phyloP scores from a whole-genome alignment of 1,140 invertebrate genomes.

The Drosophila ercepeae region DNA sequence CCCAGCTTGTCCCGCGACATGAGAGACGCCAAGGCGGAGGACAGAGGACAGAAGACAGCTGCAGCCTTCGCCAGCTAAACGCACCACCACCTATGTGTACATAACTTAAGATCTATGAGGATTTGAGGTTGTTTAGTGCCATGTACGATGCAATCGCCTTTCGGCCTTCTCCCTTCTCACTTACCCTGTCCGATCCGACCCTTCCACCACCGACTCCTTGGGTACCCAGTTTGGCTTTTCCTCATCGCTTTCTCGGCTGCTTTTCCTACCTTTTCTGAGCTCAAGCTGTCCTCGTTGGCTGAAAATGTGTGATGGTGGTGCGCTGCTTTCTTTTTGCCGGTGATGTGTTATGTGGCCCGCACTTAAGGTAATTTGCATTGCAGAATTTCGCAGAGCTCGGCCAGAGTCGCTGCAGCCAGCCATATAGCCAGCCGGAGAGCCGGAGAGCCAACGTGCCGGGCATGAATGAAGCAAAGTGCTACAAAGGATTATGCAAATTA shows the following conservation, averaged over 20 bases:
- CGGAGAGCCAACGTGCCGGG: conserved; percentile 61
- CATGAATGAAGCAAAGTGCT: conserved; percentile 82
- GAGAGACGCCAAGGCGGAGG: conserved; percentile 23
- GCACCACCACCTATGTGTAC: conserved; percentile 45
- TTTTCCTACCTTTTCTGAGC: conserved; percentile 16
- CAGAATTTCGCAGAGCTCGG: conserved; percentile 74
- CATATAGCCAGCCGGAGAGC: neutral
- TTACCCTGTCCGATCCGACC: conserved; percentile 14
- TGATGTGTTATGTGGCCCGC: conserved; percentile 78
- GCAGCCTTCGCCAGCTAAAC: conserved; percentile 47
- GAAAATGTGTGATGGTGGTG: conserved; percentile 5
- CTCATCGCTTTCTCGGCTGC: conserved; percentile 20
- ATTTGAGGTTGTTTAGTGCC: conserved; percentile 80
- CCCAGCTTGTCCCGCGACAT: conserved; percentile 65
- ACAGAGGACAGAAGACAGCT: conserved; percentile 55
- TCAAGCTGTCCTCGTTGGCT: conserved; percentile 19
- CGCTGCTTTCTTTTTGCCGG: conserved; percentile 50
- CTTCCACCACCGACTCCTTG: neutral
- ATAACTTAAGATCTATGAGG: conserved; percentile 81
- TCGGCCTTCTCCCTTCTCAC: conserved; percentile 6
- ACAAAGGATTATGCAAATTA: conserved; percentile 83
- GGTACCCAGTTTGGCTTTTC: neutral
- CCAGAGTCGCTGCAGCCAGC: conserved; percentile 51
- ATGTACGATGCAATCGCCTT: conserved; percentile 51
- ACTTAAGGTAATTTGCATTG: conserved; percentile 82